Evolutionary conservation across 2,888 invertebrate genomes (phyloP), one percentile per base, ranked within the genome.

Genomic region (Meta bourneti): DNA sequence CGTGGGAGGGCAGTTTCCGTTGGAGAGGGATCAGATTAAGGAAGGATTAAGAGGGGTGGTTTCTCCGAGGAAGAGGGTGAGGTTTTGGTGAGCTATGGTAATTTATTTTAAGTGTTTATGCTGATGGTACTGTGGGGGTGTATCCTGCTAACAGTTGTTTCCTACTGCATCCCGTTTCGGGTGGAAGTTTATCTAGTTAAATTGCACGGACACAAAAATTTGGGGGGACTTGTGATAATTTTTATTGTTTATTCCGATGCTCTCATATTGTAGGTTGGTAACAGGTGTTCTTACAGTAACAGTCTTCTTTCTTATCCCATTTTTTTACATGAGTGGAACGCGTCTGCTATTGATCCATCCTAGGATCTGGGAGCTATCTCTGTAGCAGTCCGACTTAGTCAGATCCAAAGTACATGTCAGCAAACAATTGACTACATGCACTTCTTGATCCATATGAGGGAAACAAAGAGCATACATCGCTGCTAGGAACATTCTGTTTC

Each of bases 401-500:
- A n/a, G n/a, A n/a, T n/a, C n/a, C n/a, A n/a, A n/a, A n/a, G n/a
- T n/a, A n/a, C n/a, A n/a, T n/a, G 95, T 96, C 96, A 54, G 96
- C 95, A 93, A 96, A 94, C 61, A 96, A 94, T 54, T 96, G 96
- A 0, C 96, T 98, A 94, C 96, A 96, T 94, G 97, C 97, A 92
- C 97, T 96, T 93, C 96, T 96, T 9, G 96, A 95, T 49, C 97
- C 97, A 94, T 96, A 96, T 11, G 97, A 97, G 93, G 96, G 96
- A 82, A 98, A 95, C 0, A 87, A n/a, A 34, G 70, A 51, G 51
- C 81, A 77, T n/a, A 49, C 34, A n/a, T 80, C 85, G 74, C 94
- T 97, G 2, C 97, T 97, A 0, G 98, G 98, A 94, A 99, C 96
- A 95, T 97, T 97, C 96, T 98, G 98, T 95, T 99, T 96, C 95